These are phyloP conservation scores for Drosophila bunnanda DNA, from an alignment of 2,888 invertebrate genomes.

Conservation along the genomic window DNA sequence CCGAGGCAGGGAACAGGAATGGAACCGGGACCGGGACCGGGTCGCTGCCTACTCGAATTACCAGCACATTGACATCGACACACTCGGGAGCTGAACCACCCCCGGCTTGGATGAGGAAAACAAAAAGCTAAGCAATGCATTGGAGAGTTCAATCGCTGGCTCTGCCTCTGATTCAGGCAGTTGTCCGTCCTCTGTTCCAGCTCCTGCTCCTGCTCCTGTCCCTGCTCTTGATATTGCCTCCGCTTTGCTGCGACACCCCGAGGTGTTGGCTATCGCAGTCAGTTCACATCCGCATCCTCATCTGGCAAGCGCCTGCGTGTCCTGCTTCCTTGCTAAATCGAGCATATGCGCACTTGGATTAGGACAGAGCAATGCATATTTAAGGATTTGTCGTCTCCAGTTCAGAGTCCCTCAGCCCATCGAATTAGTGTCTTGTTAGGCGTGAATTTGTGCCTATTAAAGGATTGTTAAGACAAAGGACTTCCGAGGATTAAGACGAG, in stretches of 20 bases:
- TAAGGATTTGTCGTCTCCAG: conserved; percentile 30
- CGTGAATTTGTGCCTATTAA: conserved; percentile 2
- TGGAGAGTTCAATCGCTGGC: conserved; percentile 48
- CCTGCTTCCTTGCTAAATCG: conserved; percentile 25
- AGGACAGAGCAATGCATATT: conserved; percentile 46
- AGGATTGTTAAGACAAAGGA: conserved; percentile 4
- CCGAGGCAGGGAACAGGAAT: conserved; percentile 2
- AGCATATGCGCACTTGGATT: conserved; percentile 72
- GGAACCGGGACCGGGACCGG: not conserved
- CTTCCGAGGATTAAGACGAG: not conserved
- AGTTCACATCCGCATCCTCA: conserved; percentile 76
- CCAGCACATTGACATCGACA: conserved; percentile 44
- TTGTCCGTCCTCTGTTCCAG: conserved; percentile 45
- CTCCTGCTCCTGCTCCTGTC: not conserved
- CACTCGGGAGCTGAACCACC: conserved; percentile 38
- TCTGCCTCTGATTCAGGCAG: conserved; percentile 50
- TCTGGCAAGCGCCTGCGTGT: conserved; percentile 16
- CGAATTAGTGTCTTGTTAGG: conserved; percentile 7
- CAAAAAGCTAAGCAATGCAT: conserved; percentile 43
- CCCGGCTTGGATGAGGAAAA: conserved; percentile 19
- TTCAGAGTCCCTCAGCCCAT: conserved; percentile 9
- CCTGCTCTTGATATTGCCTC: conserved; percentile 49
- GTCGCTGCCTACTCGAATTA: conserved; percentile 42
- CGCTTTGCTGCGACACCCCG: conserved; percentile 82
- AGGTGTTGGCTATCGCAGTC: conserved; percentile 84